Evolutionary conservation across 2,797 vertebrate species (phyloP), one percentile per base, ranked within the genome.

Genomic region (Tenualosa thibaudeaui): DNA sequence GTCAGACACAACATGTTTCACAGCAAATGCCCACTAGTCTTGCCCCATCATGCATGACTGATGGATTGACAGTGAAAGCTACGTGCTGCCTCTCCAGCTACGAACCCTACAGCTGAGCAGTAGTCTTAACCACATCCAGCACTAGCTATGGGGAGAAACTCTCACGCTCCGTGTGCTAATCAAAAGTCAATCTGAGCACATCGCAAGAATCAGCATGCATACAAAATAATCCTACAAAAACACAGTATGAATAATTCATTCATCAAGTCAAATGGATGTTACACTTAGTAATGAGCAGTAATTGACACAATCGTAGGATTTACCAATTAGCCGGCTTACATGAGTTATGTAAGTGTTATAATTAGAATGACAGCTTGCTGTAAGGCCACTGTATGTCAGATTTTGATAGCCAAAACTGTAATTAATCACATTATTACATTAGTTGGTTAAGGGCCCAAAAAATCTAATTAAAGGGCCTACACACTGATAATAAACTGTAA

Each of bases 211-310:
- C 88, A 83, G 84, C 87, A 85, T 86, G 49, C 71, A 83, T 88
- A 85, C 88, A 86, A 89, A 82, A 83, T 54, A 84, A 87, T 84
- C 24, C 90, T 56, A 81, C 84, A 88, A 86, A 89, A 86, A 89
- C 88, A 81, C 82, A 68, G 65, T 56, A 82, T 90, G 88, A 90
- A 91, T 92, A 91, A 93, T 92, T 90, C 89, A 93, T 92, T 90
- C 89, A 92, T 82, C 86, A 86, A 89, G 92, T 91, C 89, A 92
- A 90, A 90, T 88, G 89, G 83, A 90, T 89, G 90, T 92, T 75
- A 83, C 87, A 84, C 88, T 89, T 91, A 93, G 88, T 87, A 89
- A 90, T 85, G 85, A 84, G 85, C 88, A 88, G 85, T 88, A 90
- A 94, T 94, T 91, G 94, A 88, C 84, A 85, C 87, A 87, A 90